Evolutionary conservation across 2,797 vertebrate species (phyloP).

Genomic region (Ciconia nigra): DNA sequence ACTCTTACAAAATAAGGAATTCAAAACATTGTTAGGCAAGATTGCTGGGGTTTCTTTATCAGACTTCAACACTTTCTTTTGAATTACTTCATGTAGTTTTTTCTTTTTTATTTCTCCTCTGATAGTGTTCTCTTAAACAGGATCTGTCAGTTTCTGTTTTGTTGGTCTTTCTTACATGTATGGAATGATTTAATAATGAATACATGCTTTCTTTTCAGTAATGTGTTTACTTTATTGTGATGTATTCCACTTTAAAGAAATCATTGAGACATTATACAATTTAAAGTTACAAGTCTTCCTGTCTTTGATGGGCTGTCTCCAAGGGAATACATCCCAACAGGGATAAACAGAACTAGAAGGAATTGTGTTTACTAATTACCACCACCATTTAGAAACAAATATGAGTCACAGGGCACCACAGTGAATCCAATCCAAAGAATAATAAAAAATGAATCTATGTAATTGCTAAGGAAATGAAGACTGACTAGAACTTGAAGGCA

Average conservation of each 20-base stretch:
- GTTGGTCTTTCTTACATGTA: fast-evolving
- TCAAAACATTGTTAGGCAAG: background rate
- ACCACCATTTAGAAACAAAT: background rate
- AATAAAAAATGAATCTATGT: background rate
- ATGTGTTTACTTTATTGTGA: background rate
- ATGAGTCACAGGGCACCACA: background rate
- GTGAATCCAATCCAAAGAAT: background rate
- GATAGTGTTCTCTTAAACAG: background rate
- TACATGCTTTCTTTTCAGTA: background rate
- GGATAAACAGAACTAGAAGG: background rate
- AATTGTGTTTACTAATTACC: slow-evolving; percentile 14
- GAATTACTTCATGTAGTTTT: background rate
- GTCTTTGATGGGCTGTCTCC: background rate
- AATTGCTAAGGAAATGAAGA: slow-evolving; percentile 30
- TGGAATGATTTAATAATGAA: background rate
- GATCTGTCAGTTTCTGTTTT: background rate
- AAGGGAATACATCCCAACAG: background rate
- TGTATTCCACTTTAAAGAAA: background rate
- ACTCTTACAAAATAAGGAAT: background rate
- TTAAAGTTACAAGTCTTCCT: background rate
- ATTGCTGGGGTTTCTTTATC: background rate
- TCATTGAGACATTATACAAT: background rate
- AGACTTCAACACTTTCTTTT: background rate
- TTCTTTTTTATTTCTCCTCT: background rate
- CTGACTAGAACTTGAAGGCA: slow-evolving; percentile 42